Evolutionary conservation across 2,113 vertebrate genomes (phyloP).

Genomic region (Lota lota): DNA sequence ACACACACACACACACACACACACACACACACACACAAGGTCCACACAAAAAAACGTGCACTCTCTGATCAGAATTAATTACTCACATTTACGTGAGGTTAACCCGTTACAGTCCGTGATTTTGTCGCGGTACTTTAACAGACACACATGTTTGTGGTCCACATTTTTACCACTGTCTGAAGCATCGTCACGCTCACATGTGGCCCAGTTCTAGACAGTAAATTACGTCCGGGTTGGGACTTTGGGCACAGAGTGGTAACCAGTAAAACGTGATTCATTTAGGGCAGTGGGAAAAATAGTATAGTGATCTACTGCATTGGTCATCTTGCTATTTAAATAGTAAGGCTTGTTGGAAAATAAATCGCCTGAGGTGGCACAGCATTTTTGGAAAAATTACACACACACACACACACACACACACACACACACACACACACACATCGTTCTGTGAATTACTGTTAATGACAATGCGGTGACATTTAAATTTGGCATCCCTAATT

Average conservation of each 20-base stretch:
- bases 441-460: too few relatives aligned
- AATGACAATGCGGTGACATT: too few relatives aligned
- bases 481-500: too few relatives aligned
- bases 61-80: constrained; percentile 41
- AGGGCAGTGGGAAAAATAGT: constrained; percentile 24
- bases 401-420: neutral
- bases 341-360: constrained; percentile 3
- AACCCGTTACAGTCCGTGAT: constrained; percentile 41
- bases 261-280: constrained; percentile 13
- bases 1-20: constrained; percentile 12
- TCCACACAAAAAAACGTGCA: constrained; percentile 38
- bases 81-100: constrained; percentile 29
- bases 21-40: constrained; percentile 11
- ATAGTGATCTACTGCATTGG: constrained; percentile 10
- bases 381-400: constrained; percentile 27
- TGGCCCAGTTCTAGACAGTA: constrained; percentile 42
- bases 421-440: constrained; percentile 9
- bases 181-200: too few relatives aligned
- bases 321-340: constrained; percentile 7
- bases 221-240: constrained; percentile 38
- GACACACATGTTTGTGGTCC: constrained; percentile 48
- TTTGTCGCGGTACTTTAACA: constrained; percentile 32
- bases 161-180: too few relatives aligned
- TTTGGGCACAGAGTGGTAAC: constrained; percentile 16
- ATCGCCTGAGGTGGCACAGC: constrained; percentile 20